Percentiles rank a stretch among this genome's conserved stretches.
These are phyloP conservation scores for Erpobdella octoculata DNA, from an alignment of 2,888 invertebrate genomes.

Conservation along the genomic window DNA sequence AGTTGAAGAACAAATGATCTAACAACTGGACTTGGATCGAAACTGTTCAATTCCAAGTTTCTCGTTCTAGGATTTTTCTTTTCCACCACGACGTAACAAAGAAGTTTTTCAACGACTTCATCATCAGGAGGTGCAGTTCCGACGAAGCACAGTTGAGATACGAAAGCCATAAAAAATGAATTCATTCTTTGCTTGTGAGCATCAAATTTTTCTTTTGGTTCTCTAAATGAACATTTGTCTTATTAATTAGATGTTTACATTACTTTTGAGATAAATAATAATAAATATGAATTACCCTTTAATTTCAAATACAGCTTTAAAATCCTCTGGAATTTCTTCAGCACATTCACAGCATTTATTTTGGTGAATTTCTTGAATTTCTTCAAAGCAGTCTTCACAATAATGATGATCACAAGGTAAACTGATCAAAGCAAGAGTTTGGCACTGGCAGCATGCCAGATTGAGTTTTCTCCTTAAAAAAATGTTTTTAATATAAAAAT, in stretches of 20 bases:
- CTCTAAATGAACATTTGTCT: slow-evolving; percentile 16
- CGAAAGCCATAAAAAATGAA: slow-evolving; percentile 38
- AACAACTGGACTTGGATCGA: slow-evolving; percentile 44
- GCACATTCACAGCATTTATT: not conserved
- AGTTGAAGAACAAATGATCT: slow-evolving; percentile 44
- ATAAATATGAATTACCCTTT: not conserved
- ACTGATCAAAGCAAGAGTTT: not conserved
- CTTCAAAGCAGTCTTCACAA: not conserved
- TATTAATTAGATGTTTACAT: not conserved
- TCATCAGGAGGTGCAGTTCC: slow-evolving; percentile 34
- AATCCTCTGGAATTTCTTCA: not conserved
- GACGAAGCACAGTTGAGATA: slow-evolving; percentile 37
- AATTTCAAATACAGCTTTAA: not conserved
- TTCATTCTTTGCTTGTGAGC: slow-evolving; percentile 36
- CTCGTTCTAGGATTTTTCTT: slow-evolving; percentile 34
- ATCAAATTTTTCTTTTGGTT: slow-evolving; percentile 25
- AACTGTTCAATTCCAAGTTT: slow-evolving; percentile 41
- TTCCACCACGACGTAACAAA: slow-evolving; percentile 32
- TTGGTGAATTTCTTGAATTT: not conserved
- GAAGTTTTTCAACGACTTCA: slow-evolving; percentile 33
- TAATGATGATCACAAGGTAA: not conserved
- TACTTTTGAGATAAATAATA: not conserved
- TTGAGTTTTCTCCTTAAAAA: too few species aligned
- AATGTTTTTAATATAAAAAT: too few species aligned
- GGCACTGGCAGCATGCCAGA: not conserved